Conservation (phyloP, 2,113 vertebrate genomes). For the Garra rufa region DNA sequence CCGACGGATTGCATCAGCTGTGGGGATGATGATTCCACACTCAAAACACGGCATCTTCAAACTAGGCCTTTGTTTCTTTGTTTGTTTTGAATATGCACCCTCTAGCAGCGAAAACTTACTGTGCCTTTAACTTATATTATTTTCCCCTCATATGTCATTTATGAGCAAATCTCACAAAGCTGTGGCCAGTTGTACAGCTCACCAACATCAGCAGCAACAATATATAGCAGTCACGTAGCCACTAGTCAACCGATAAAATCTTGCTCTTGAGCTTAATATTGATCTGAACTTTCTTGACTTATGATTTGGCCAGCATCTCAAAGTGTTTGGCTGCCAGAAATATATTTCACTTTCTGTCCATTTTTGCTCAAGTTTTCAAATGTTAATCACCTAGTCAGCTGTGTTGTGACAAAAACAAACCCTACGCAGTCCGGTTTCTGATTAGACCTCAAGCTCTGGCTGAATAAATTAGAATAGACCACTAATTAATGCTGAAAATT, state of each 20-base stretch:
- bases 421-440: background rate
- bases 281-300: background rate
- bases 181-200: background rate
- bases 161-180: background rate
- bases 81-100: no score
- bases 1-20: no score
- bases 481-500: slow-evolving; percentile 41
- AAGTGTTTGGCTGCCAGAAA: background rate
- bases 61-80: no score
- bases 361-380: slow-evolving; percentile 19
- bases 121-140: background rate
- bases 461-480: slow-evolving; percentile 30
- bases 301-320: background rate
- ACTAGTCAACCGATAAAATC: background rate
- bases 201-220: background rate
- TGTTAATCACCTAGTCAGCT: slow-evolving; percentile 17
- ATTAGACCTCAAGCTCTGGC: slow-evolving; percentile 14
- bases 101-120: no score
- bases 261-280: background rate
- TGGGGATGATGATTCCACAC: no score
- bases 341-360: background rate
- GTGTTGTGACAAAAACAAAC: background rate
- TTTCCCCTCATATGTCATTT: background rate
- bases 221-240: background rate
- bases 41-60: no score